phyloP scores from a whole-genome alignment of 2,888 invertebrate genomes.

The Philhelius pedissequus region DNA sequence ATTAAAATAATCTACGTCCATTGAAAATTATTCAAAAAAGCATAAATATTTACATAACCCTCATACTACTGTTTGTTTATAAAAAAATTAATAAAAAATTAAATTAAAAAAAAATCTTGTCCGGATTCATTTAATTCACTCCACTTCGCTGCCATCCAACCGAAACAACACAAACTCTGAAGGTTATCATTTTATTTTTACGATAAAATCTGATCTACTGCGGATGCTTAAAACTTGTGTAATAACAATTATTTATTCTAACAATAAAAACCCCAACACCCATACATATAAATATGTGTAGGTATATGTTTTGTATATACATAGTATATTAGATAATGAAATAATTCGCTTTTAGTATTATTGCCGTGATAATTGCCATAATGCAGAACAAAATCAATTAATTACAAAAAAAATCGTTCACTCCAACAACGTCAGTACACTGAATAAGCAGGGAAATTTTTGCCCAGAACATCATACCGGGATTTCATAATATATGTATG shows the following conservation, averaged over 20 bases:
- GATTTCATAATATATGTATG: neutral
- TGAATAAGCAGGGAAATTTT: neutral
- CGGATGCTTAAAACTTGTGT: constrained; percentile 19
- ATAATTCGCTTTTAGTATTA: constrained; percentile 60
- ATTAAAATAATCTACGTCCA: neutral
- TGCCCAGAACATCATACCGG: neutral
- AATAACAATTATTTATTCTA: neutral
- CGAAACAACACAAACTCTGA: neutral
- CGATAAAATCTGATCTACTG: constrained; percentile 38
- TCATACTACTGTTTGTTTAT: neutral
- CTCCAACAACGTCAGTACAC: neutral
- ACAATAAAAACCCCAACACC: neutral
- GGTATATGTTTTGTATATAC: constrained; percentile 21
- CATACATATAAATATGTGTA: constrained; percentile 15
- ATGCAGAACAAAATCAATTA: constrained; percentile 54
- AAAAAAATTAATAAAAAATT: neutral
- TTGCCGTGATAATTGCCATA: constrained; percentile 51
- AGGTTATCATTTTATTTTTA: constrained; percentile 6
- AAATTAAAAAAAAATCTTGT: neutral
- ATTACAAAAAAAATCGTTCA: constrained; percentile 21
- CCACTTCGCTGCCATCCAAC: neutral
- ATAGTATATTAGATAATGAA: constrained; percentile 56
- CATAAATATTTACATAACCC: neutral
- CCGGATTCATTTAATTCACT: constrained; percentile 18
- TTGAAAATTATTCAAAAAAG: neutral